Evolutionary conservation across 2,113 vertebrate species (phyloP).

Genomic region (Erinaceus europaeus): DNA sequence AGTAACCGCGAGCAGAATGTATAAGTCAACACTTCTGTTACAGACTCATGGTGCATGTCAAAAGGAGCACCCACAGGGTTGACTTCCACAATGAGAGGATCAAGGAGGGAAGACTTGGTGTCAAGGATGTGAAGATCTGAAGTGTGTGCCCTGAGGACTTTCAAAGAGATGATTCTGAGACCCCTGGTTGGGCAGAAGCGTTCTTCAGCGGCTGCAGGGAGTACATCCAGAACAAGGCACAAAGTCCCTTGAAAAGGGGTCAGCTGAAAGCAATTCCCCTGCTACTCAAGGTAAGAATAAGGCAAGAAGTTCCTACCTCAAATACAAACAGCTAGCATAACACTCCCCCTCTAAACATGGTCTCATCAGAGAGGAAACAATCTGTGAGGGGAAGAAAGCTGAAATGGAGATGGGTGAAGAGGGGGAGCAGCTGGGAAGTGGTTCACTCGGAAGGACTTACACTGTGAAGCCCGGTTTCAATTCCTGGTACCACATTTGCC

Average conservation of each 20-base stretch:
- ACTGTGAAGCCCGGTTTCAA: too few species aligned
- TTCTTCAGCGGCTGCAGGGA: background rate
- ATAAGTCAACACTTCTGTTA: background rate
- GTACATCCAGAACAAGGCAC: background rate
- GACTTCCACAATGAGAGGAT: too few species aligned
- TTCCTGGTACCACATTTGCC: too few species aligned
- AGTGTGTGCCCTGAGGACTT: too few species aligned
- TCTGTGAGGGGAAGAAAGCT: background rate
- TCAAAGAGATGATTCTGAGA: background rate
- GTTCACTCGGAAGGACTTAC: too few species aligned
- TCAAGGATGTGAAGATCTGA: too few species aligned
- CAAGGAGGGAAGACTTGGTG: too few species aligned
- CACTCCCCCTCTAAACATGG: background rate
- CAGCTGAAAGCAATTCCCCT: background rate
- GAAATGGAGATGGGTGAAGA: background rate
- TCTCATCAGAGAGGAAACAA: background rate
- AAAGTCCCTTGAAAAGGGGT: background rate
- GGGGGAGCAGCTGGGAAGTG: background rate
- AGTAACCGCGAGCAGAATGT: background rate
- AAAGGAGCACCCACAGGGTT: background rate
- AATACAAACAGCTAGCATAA: background rate
- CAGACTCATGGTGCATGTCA: background rate
- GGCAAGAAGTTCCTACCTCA: background rate
- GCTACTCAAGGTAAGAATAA: background rate
- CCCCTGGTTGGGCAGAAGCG: background rate